These are phyloP conservation scores for Chymomyza procnemis DNA, from an alignment of 2,888 invertebrate species.

Conservation along the genomic window DNA sequence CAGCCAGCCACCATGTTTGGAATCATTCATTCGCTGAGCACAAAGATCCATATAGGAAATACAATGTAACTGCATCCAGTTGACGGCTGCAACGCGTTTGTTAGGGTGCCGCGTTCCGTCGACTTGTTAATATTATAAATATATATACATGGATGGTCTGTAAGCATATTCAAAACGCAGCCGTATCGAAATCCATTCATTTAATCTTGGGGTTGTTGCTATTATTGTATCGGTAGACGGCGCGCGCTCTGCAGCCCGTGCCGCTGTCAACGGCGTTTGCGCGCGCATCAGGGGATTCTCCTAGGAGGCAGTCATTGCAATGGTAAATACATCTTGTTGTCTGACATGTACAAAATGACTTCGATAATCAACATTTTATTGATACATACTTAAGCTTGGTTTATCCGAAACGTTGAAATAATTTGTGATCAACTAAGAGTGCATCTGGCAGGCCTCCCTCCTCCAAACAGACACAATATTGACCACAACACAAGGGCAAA, in stretches of 20 bases:
- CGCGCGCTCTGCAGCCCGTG: slow-evolving; percentile 31
- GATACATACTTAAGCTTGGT: background rate
- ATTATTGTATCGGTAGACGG: background rate
- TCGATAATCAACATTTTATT: background rate
- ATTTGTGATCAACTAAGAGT: too few species aligned
- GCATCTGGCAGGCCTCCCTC: slow-evolving; percentile 33
- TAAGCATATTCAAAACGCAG: slow-evolving; percentile 35
- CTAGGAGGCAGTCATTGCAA: background rate
- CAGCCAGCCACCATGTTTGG: background rate
- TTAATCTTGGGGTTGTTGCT: slow-evolving; percentile 28
- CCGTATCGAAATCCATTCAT: slow-evolving; percentile 49
- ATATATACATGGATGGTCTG: background rate
- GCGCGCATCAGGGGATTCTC: background rate
- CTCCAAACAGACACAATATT: slow-evolving; percentile 57
- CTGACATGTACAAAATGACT: background rate
- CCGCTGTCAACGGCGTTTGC: slow-evolving; percentile 12
- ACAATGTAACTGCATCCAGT: background rate
- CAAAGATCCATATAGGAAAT: background rate
- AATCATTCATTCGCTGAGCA: background rate
- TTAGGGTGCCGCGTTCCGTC: background rate
- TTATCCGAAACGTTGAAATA: background rate
- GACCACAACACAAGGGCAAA: slow-evolving; percentile 51
- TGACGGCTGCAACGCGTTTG: background rate
- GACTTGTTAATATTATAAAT: background rate
- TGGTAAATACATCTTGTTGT: background rate